Percentiles rank a stretch among this genome's conserved stretches.
Evolutionary conservation across 2,113 vertebrate species (phyloP).

Genomic region (Gorsachius goisagi): DNA sequence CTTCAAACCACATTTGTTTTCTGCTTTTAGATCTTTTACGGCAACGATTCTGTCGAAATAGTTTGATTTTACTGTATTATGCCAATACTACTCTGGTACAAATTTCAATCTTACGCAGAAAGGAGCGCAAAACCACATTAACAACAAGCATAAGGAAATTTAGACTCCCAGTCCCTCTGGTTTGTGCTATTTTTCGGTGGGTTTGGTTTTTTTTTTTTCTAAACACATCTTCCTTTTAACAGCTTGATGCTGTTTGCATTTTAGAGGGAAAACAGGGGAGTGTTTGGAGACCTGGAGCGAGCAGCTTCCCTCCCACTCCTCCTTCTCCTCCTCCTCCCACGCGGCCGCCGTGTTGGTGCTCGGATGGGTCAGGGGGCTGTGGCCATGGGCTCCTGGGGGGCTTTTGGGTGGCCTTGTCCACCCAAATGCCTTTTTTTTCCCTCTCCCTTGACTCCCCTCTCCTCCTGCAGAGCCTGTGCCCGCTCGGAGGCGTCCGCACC

Average conservation of each 20-base stretch:
- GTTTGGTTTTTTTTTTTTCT: not conserved
- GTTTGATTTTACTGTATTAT: not conserved
- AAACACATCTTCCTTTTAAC: not conserved
- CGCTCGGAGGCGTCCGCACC: not conserved
- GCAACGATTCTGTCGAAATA: not conserved
- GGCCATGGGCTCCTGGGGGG: not conserved
- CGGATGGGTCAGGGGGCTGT: not conserved
- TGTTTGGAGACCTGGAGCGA: rapidly evolving
- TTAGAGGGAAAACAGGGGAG: not conserved
- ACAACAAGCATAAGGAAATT: not conserved
- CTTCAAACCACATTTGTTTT: not conserved
- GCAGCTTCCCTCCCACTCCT: not conserved
- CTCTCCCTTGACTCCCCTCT: not conserved
- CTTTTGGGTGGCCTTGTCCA: not conserved
- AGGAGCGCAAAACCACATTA: not conserved
- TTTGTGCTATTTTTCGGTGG: not conserved
- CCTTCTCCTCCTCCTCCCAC: not conserved
- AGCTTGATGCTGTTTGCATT: not conserved
- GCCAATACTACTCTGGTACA: not conserved
- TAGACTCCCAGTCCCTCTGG: not conserved
- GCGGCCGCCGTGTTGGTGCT: not conserved
- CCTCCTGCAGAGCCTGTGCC: not conserved
- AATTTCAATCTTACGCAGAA: not conserved
- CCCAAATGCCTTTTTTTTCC: not conserved
- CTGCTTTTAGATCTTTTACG: not conserved